Conservation (phyloP, 1,140 invertebrate genomes). For the Ooceraea biroi region DNA sequence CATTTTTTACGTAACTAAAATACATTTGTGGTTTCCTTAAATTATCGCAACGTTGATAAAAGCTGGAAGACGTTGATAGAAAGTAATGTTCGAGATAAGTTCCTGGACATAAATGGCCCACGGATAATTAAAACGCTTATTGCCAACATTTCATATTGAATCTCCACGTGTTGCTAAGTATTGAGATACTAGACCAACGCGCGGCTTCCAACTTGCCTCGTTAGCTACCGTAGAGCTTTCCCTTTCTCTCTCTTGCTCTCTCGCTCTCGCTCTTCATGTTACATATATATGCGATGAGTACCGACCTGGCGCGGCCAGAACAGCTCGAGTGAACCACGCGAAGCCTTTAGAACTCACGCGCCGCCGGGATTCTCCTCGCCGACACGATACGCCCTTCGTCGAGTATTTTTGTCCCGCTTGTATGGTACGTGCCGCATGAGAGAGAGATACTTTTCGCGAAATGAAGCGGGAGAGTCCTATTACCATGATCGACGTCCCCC, state of each 20-base stretch:
- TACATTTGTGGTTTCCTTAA: neutral
- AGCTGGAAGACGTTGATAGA: neutral
- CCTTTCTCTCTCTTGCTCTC: no score
- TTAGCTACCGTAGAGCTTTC: slow-evolving; percentile 30
- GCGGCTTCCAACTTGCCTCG: slow-evolving; percentile 47
- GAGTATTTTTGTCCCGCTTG: slow-evolving; percentile 21
- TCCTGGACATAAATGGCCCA: neutral
- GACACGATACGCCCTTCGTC: slow-evolving; percentile 4
- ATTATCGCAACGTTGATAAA: no score
- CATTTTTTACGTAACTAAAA: neutral
- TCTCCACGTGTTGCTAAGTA: slow-evolving; percentile 22
- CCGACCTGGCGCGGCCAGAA: slow-evolving; percentile 22
- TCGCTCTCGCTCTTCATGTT: neutral
- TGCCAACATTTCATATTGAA: slow-evolving; percentile 27
- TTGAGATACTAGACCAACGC: slow-evolving; percentile 29
- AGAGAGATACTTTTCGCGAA: slow-evolving; percentile 39
- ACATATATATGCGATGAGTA: slow-evolving; percentile 35
- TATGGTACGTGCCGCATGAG: slow-evolving; percentile 20
- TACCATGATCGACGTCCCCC: slow-evolving; percentile 35
- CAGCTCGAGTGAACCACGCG: slow-evolving; percentile 49
- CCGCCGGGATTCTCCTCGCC: neutral
- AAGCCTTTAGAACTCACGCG: slow-evolving; percentile 44
- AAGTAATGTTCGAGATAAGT: slow-evolving; percentile 1
- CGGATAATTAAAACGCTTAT: slow-evolving; percentile 3
- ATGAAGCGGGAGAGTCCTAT: slow-evolving; percentile 14